Percentiles rank a stretch among this genome's conserved stretches.
phyloP scores from a whole-genome alignment of 2,888 invertebrate genomes.

The Cataglyphis albicans region DNA sequence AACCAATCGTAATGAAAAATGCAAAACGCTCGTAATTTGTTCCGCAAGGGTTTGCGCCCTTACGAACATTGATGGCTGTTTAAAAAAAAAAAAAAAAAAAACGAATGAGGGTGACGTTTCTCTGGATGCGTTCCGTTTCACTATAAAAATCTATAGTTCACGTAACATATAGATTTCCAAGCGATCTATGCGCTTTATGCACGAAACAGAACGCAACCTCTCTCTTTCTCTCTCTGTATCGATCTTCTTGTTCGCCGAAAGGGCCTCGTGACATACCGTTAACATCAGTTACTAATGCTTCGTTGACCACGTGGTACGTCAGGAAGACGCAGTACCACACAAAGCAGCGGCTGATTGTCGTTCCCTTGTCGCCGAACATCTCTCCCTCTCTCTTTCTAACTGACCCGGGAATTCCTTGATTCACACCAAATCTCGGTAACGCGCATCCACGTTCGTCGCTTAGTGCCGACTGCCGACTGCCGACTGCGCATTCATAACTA shows the following conservation, averaged over 20 bases:
- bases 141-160: no score
- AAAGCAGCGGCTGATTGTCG: slow-evolving; percentile 59
- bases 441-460: slow-evolving; percentile 1
- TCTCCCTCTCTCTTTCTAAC: slow-evolving; percentile 2
- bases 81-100: neutral
- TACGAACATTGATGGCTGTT: no score
- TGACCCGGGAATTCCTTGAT: neutral
- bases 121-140: neutral
- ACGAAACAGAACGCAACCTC: no score
- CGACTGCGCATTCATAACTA: no score
- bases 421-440: slow-evolving; percentile 1
- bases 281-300: slow-evolving; percentile 54
- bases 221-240: neutral
- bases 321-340: slow-evolving; percentile 64
- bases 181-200: no score
- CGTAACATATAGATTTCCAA: no score
- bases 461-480: slow-evolving; percentile 42
- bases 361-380: slow-evolving; percentile 21
- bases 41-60: no score
- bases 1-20: no score
- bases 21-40: no score
- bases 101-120: neutral
- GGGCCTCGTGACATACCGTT: slow-evolving; percentile 67
- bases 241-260: slow-evolving; percentile 27
- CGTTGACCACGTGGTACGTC: slow-evolving; percentile 71